Percentiles rank a stretch among this genome's conserved stretches.
These are phyloP conservation scores for Augochlorella aurata DNA, from an alignment of 2,888 invertebrate genomes.

Conservation along the genomic window DNA sequence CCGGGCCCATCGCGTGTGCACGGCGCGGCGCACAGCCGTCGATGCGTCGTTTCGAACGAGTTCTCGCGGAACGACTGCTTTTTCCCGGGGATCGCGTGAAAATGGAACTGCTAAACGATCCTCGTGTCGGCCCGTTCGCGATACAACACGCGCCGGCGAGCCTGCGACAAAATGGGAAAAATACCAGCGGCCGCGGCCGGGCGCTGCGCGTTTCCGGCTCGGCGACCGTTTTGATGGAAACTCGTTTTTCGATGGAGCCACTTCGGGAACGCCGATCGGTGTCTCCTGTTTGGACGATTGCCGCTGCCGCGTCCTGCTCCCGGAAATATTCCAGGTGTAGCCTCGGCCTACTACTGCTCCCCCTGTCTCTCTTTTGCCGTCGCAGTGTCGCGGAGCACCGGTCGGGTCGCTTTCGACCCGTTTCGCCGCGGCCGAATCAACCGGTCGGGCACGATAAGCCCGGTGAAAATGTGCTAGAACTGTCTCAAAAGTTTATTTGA, in stretches of 20 bases:
- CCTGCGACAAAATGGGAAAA: constrained; percentile 14
- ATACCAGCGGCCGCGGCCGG: background rate
- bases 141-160: background rate
- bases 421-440: background rate
- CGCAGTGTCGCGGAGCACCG: too few relatives aligned
- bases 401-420: background rate
- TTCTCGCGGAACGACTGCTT: constrained; percentile 3
- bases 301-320: background rate
- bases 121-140: constrained; percentile 13
- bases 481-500: background rate
- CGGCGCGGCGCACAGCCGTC: background rate
- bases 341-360: too few relatives aligned
- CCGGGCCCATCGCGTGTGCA: too few relatives aligned
- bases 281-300: background rate
- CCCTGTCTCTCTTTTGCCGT: too few relatives aligned
- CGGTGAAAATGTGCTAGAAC: background rate
- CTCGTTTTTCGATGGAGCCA: background rate
- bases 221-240: background rate
- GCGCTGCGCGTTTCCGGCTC: background rate
- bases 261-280: constrained; percentile 3
- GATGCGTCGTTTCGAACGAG: background rate
- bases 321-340: background rate
- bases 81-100: constrained; percentile 16
- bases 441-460: background rate
- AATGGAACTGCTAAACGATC: constrained; percentile 20